A percentile compares a stretch with the other conserved stretches of the same genome.
These are phyloP conservation scores for Melanchra persicariae DNA, from an alignment of 2,888 invertebrate genomes.

Conservation along the genomic window DNA sequence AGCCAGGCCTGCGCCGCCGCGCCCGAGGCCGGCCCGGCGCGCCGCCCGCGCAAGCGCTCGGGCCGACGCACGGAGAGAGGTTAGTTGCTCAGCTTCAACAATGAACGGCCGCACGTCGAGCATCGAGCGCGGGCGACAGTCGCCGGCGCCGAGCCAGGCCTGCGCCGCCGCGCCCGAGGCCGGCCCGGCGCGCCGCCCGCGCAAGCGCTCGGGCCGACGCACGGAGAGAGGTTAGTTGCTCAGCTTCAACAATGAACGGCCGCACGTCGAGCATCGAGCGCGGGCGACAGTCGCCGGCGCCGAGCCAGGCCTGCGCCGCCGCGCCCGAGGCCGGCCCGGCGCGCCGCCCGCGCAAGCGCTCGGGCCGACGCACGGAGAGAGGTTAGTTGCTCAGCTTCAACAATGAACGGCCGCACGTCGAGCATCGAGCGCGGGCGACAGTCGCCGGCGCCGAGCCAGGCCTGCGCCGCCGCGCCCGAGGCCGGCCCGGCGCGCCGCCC, in stretches of 20 bases:
- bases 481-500: too few relatives aligned
- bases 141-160: slow-evolving; percentile 72
- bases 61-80: slow-evolving; percentile 55
- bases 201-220: slow-evolving; percentile 69
- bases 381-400: slow-evolving; percentile 18
- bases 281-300: slow-evolving; percentile 79
- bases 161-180: slow-evolving; percentile 56
- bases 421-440: too few relatives aligned
- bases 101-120: slow-evolving; percentile 80
- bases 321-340: slow-evolving; percentile 59
- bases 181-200: slow-evolving; percentile 67
- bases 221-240: slow-evolving; percentile 38
- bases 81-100: slow-evolving; percentile 4
- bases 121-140: slow-evolving; percentile 80
- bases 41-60: slow-evolving; percentile 72
- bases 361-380: slow-evolving; percentile 57
- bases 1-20: slow-evolving; percentile 54
- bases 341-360: slow-evolving; percentile 71
- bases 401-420: too few relatives aligned
- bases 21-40: slow-evolving; percentile 61
- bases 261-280: slow-evolving; percentile 81
- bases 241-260: slow-evolving; percentile 65
- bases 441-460: too few relatives aligned
- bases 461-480: too few relatives aligned
- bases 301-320: slow-evolving; percentile 56